Percentiles rank a stretch among this genome's conserved stretches.
phyloP scores from a whole-genome alignment of 2,888 invertebrate genomes.

The Ophioninae sp. region DNA sequence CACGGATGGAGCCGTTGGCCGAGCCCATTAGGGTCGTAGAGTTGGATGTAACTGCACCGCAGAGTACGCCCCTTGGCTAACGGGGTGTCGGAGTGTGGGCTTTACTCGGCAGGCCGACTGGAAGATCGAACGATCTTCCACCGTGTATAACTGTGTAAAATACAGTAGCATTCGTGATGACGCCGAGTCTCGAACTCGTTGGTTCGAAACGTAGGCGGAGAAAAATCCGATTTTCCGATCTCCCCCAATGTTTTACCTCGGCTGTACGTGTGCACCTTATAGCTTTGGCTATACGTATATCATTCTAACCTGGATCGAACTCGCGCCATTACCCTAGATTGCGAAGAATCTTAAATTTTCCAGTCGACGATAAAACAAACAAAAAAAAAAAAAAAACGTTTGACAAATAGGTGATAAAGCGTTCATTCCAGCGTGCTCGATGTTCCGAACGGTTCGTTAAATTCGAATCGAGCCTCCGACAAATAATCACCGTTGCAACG shows the following conservation, averaged over 20 bases:
- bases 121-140: conserved; percentile 52
- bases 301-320: conserved; percentile 2
- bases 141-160: conserved; percentile 32
- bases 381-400: too few species aligned
- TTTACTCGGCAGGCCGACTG: conserved; percentile 52
- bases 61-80: conserved; percentile 5
- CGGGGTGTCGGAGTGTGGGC: background rate
- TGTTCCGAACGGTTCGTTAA: background rate
- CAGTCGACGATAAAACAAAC: background rate
- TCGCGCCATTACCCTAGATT: conserved; percentile 27
- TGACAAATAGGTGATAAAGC: conserved; percentile 2
- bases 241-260: conserved; percentile 14
- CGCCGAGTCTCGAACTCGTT: conserved; percentile 45
- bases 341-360: background rate
- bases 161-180: conserved; percentile 30
- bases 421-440: background rate
- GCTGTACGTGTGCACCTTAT: background rate
- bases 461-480: background rate
- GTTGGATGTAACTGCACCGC: conserved; percentile 35
- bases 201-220: conserved; percentile 9
- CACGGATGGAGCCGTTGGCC: background rate
- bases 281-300: conserved; percentile 1
- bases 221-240: conserved; percentile 53
- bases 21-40: conserved; percentile 7
- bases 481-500: background rate